These are phyloP conservation scores for Amazona guildingii DNA, from an alignment of 2,113 vertebrate genomes.

Conservation along the genomic window DNA sequence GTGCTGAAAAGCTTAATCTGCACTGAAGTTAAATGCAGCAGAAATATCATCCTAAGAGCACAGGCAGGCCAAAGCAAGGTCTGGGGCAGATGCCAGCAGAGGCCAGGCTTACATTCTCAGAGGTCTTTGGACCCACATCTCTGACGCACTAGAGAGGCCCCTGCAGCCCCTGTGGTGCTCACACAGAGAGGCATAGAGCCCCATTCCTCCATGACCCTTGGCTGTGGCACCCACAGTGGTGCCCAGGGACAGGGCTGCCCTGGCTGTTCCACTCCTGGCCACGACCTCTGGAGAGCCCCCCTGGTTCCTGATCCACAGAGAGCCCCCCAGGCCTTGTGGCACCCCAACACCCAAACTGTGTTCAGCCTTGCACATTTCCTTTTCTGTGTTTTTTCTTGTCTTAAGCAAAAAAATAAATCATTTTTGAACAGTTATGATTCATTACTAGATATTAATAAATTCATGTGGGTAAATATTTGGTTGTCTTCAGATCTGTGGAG, in stretches of 20 bases:
- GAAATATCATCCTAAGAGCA: neutral
- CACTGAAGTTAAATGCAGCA: neutral
- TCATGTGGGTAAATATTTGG: constrained; percentile 59
- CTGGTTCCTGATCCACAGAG: neutral
- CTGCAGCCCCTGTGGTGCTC: neutral
- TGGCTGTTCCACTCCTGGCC: neutral
- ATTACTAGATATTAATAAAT: constrained; percentile 36
- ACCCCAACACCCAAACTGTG: neutral
- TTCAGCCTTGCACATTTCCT: neutral
- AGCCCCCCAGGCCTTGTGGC: accelerated
- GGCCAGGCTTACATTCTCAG: neutral
- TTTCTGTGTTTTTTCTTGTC: neutral
- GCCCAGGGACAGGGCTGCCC: neutral
- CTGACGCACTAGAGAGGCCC: accelerated
- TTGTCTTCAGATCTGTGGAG: constrained; percentile 26
- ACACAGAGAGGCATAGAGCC: accelerated
- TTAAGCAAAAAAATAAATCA: neutral
- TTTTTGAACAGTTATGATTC: constrained; percentile 16
- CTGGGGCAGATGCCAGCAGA: neutral
- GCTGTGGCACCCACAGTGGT: neutral
- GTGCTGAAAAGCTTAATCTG: neutral
- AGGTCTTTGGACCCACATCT: neutral
- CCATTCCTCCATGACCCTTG: neutral
- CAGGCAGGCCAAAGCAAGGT: neutral
- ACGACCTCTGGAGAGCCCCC: neutral